These are phyloP conservation scores for Oeneis ivallda DNA, from an alignment of 2,888 invertebrate genomes.

Conservation along the genomic window DNA sequence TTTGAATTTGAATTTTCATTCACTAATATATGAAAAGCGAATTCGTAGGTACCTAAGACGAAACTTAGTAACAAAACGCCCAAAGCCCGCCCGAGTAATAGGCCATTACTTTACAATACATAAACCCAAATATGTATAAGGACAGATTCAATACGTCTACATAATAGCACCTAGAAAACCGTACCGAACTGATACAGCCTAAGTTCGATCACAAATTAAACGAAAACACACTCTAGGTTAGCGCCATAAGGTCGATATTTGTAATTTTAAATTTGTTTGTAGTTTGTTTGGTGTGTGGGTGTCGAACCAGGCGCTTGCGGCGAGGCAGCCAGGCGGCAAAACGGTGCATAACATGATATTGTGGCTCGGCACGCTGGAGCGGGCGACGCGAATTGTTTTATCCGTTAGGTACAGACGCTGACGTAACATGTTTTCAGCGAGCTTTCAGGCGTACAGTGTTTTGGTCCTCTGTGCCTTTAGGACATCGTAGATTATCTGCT, in stretches of 20 bases:
- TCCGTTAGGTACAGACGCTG: slow-evolving; percentile 37
- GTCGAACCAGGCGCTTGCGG: slow-evolving; percentile 44
- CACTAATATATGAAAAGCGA: not conserved
- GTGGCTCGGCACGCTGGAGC: slow-evolving; percentile 54
- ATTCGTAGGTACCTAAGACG: not conserved
- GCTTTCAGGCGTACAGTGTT: slow-evolving; percentile 10
- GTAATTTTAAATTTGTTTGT: slow-evolving; percentile 10
- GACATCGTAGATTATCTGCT: not conserved
- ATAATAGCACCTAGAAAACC: slow-evolving; percentile 35
- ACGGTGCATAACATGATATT: slow-evolving; percentile 75
- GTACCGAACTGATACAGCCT: slow-evolving; percentile 12
- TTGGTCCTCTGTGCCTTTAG: not conserved
- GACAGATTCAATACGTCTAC: slow-evolving; percentile 42
- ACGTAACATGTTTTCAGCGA: slow-evolving; percentile 3
- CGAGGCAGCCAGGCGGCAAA: slow-evolving; percentile 63
- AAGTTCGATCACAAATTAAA: not conserved
- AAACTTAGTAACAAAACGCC: slow-evolving; percentile 11
- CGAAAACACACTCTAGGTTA: slow-evolving; percentile 21
- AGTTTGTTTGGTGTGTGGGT: slow-evolving; percentile 19
- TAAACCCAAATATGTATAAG: slow-evolving; percentile 42
- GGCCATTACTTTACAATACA: slow-evolving; percentile 43
- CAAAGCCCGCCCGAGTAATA: slow-evolving; percentile 31
- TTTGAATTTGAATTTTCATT: not conserved
- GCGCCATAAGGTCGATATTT: slow-evolving; percentile 22
- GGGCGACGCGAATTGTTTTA: slow-evolving; percentile 58